Evolutionary conservation across 2,797 vertebrate species (phyloP), one percentile per base, ranked within the genome.

Genomic region (Pristis pectinata): DNA sequence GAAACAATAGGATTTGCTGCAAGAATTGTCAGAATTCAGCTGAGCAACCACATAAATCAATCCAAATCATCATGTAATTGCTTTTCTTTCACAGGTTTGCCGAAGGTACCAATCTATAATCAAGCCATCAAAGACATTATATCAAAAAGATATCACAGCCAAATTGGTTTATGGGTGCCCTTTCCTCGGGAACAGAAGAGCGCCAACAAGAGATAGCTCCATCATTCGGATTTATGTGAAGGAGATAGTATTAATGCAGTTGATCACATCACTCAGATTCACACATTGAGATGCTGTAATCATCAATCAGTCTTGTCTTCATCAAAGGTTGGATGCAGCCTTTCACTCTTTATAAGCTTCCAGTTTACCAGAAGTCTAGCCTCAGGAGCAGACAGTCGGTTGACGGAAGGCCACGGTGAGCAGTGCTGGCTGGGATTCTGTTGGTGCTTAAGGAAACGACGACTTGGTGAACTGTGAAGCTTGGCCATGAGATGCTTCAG

Each of bases 61-160:
- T 94, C 44, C 72, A 53, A 94, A 94, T 74, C 1, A 56, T 94
- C 49, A 19, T n/a, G 70, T 94, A 94, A 94, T 94, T 94, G 44
- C 24, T 94, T 94, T 72, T 24, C 70, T 76, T 94, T 74, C 70
- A 93, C 37, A 0, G 72, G 64, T 17, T 74, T 72, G 92, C 92
- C 19, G 44, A 76, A 53, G 91, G 92, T 8, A 56, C 27, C 30
- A 19, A 94, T 76, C 92, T 93, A 53, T 94, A 76, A 94, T 94
- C 92, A 76, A 94, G 92, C 15, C 92, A 94, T 94, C 92, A 94
- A 76, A 53, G 70, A n/a, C 70, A 72, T 94, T 74, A 74, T 74
- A 49, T 76, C 83, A 76, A 13, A 53, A 94, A 72, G 92, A 94
- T 94, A 94, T 94, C 34, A 4, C 53, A 17, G 27, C 92, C 70